Conservation (phyloP, 2,888 invertebrate genomes). For the Ennomos quercinarius region DNA sequence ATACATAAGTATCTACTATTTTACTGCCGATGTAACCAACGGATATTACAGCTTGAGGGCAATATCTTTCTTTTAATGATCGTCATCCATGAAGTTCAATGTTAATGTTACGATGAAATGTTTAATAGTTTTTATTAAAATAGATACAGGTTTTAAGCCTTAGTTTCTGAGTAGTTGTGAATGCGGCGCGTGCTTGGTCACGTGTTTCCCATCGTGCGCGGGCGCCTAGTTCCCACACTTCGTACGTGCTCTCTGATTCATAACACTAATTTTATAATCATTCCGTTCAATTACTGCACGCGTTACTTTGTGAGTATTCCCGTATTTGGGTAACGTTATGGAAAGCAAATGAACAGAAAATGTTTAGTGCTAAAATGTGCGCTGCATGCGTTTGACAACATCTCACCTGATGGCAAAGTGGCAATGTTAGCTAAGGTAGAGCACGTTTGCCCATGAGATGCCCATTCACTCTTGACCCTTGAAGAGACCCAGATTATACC, state of each 20-base stretch:
- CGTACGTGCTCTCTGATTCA: conserved; percentile 22
- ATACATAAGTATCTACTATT: no score
- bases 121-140: conserved; percentile 22
- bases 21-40: conserved; percentile 61
- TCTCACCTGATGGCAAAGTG: no score
- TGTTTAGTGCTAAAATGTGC: no score
- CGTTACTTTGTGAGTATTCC: conserved; percentile 5
- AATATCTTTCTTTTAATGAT: conserved; percentile 57
- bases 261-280: conserved; percentile 30
- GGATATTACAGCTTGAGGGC: conserved; percentile 61
- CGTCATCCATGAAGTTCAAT: conserved; percentile 50
- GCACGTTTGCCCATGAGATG: no score
- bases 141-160: conserved; percentile 11
- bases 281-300: conserved; percentile 25
- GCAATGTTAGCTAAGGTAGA: no score
- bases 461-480: no score
- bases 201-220: conserved; percentile 11
- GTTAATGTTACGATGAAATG: conserved; percentile 40
- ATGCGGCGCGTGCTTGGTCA: conserved; percentile 19
- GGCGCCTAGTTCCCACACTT: conserved; percentile 19
- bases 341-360: neutral
- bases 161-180: neutral
- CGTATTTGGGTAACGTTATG: conserved; percentile 9
- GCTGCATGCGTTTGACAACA: no score
- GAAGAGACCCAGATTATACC: no score